Base-by-base conservation (phyloP, 2,113 vertebrate genomes). In the Emydocephalus ijimae region DNA sequence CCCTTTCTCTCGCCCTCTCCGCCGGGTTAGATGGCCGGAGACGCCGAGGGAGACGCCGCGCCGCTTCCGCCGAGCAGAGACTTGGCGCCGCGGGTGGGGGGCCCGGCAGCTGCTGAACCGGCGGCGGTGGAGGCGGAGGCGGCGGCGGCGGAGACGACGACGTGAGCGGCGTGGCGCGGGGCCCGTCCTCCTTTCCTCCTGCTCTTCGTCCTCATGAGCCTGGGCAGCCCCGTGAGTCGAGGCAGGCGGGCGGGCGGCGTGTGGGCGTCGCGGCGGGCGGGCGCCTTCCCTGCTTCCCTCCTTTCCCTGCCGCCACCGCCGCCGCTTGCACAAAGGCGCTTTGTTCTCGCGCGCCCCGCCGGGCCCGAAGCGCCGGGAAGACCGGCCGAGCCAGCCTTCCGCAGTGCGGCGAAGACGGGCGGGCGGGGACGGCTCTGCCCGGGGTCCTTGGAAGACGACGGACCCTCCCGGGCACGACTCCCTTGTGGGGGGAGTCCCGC, bases 21-120 rank as follows among this genome's bases (percentile, higher is more conserved):
- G 96, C 96, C 96, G 97, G 97, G 95, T 97, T 97, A 97, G 96
- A 97, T 97, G 97, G 97, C 97, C 96, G 97, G 94, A 94, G 97
- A 95, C 96, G 97, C 96, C 94, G 97, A 95, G 94, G 95, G 7
- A 93, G 96, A 50, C 48, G 48, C 92, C 93, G 93, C 95, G 94
- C 93, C 93, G 94, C 91, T 59, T 95, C 95, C 89, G 96, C 91
- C 94, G 92, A 93, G 45, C 92, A 92, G 64, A 91, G 96, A 89
- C 87, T 95, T 92, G 94, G 94, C 93, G 56, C 43, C 39, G 39
- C 1, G 59, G 93, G 48, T 11, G 2, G 50, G 50, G 10, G 95
- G 96, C 96, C 96, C 92, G 86, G 94, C 34, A 4, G 87, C 89
- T 90, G 92, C 95, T 94, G 20, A 29, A 9, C 23, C 69, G 34